These are phyloP conservation scores for Phoebastria nigripes DNA, from an alignment of 2,797 vertebrate genomes.

Conservation along the genomic window DNA sequence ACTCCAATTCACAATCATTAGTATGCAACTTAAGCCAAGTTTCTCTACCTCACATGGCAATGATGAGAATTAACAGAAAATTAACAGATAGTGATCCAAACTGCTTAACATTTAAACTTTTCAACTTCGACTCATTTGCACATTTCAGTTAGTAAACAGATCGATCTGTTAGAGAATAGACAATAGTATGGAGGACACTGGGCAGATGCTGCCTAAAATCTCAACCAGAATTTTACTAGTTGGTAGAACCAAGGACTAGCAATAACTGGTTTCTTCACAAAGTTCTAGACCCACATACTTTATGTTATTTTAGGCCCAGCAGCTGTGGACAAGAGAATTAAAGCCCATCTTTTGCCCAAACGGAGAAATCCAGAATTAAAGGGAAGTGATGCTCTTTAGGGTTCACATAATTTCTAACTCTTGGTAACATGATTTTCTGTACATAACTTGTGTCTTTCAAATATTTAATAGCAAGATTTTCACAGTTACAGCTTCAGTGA, in stretches of 20 bases:
- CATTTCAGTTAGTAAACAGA: not conserved
- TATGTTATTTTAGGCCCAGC: not conserved
- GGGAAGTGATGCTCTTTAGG: not conserved
- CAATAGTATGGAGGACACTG: not conserved
- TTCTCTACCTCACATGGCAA: not conserved
- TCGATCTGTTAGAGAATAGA: fast-evolving
- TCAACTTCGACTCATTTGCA: not conserved
- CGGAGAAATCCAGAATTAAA: not conserved
- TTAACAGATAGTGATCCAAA: not conserved
- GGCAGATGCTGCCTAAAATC: not conserved
- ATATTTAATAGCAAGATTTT: not conserved
- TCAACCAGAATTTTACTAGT: not conserved
- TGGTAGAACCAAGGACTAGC: not conserved
- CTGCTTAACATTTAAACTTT: not conserved
- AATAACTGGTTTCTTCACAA: not conserved
- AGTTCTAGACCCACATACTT: not conserved
- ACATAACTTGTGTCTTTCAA: not conserved
- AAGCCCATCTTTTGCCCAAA: not conserved
- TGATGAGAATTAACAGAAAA: not conserved
- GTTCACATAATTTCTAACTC: not conserved
- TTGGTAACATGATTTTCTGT: not conserved
- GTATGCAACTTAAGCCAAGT: not conserved
- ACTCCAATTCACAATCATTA: not conserved
- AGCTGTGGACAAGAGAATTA: not conserved
- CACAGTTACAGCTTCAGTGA: not conserved